These are phyloP conservation scores for Umimayanthus chanpuru DNA, from an alignment of 92 coral and sea anemone genomes.

Conservation along the genomic window DNA sequence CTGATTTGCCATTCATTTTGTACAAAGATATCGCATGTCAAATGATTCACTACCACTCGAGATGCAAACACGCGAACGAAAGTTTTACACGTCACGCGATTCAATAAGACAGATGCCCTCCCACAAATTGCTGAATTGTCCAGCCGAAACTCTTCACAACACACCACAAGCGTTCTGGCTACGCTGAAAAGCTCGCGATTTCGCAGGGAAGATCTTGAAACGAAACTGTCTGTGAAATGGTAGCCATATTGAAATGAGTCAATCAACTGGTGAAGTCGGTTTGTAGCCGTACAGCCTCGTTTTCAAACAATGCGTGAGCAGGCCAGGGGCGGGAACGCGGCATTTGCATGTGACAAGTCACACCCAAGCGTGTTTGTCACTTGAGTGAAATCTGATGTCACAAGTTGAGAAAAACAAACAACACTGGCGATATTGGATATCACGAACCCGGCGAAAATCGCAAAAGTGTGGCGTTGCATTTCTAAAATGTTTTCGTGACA, in stretches of 20 bases:
- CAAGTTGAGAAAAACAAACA: conserved; percentile 37
- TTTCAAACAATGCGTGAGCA: conserved; percentile 37
- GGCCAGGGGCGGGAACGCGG: conserved; percentile 47
- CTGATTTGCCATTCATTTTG: conserved; percentile 90
- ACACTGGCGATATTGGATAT: conserved; percentile 20
- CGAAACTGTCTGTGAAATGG: conserved; percentile 72
- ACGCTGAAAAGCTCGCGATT: conserved; percentile 42
- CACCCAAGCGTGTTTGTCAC: conserved; percentile 43
- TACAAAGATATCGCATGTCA: conserved; percentile 96
- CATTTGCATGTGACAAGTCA: conserved; percentile 49
- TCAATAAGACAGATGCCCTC: conserved; percentile 49
- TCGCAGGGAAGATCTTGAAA: conserved; percentile 63
- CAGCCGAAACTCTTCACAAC: conserved; percentile 13
- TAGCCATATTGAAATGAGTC: conserved; percentile 97
- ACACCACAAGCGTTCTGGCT: conserved; percentile 16
- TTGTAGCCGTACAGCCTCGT: conserved; percentile 40
- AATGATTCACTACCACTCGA: conserved; percentile 62
- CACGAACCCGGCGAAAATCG: neutral
- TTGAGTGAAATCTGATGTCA: conserved; percentile 46
- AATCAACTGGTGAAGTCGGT: conserved; percentile 64
- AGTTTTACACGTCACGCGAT: conserved; percentile 94
- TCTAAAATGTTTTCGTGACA: neutral
- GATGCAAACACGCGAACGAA: conserved; percentile 91
- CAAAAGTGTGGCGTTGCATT: neutral
- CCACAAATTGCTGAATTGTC: conserved; percentile 33